phyloP scores from a whole-genome alignment of 2,113 vertebrate genomes.

The Otus sunia region DNA sequence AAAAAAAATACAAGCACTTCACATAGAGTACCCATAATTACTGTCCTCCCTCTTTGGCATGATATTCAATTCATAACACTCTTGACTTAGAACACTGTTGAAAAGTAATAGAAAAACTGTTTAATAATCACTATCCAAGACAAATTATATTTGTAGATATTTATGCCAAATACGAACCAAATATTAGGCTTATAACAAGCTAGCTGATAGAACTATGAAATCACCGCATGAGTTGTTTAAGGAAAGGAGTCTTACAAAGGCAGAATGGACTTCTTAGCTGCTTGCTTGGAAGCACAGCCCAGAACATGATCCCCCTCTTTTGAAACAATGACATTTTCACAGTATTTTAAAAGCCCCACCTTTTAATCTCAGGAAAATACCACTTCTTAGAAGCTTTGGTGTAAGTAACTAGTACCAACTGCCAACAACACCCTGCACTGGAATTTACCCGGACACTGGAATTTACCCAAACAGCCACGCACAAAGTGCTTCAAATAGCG shows the following conservation, averaged over 20 bases:
- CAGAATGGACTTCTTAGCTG: not conserved
- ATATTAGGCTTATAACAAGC: not conserved
- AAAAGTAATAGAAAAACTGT: not conserved
- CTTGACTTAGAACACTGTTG: not conserved
- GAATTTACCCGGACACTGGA: not conserved
- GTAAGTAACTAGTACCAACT: not conserved
- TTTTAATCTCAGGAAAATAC: not conserved
- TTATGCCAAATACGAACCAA: not conserved
- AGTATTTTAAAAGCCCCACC: not conserved
- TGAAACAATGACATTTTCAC: not conserved
- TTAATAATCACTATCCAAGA: not conserved
- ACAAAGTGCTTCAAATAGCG: not conserved
- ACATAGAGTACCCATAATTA: not conserved
- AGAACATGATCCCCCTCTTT: not conserved
- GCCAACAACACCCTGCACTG: not conserved
- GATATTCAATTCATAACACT: not conserved
- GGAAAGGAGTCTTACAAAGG: not conserved
- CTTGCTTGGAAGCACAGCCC: not conserved
- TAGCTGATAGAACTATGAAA: not conserved
- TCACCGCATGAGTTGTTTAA: not conserved
- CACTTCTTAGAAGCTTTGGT: not conserved
- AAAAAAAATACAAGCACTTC: not conserved
- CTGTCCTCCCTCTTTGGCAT: not conserved
- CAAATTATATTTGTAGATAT: not conserved
- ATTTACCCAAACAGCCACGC: not conserved